Percentiles rank a stretch among this genome's conserved stretches.
phyloP scores from a whole-genome alignment of 2,888 invertebrate species.

The Metallyticus violacea region DNA sequence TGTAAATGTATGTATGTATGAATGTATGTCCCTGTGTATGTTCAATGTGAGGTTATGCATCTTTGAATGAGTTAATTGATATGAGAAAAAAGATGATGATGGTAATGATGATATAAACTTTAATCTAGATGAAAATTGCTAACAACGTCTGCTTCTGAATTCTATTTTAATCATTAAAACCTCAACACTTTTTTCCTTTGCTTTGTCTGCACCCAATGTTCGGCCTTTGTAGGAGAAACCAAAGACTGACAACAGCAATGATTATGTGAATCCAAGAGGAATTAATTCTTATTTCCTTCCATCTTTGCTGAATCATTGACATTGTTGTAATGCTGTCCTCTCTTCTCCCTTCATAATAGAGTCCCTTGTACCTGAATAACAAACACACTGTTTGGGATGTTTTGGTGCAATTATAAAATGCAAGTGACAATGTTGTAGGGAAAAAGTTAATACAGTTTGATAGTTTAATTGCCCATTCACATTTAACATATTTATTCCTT shows the following conservation, averaged over 20 bases:
- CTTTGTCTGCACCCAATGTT: conserved; percentile 9
- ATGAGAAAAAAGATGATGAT: background rate
- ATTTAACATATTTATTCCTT: background rate
- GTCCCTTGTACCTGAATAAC: conserved; percentile 16
- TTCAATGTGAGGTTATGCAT: no score
- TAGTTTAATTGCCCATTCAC: conserved; percentile 5
- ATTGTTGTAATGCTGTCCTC: background rate
- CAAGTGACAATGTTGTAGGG: background rate
- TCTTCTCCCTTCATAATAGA: conserved; percentile 16
- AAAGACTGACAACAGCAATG: conserved; percentile 26
- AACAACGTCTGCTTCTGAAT: background rate
- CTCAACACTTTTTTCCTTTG: background rate
- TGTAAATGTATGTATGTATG: no score
- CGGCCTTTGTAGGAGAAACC: conserved; percentile 28
- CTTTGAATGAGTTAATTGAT: no score
- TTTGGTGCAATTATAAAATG: background rate
- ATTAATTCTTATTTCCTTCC: conserved; percentile 7
- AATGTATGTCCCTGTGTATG: no score
- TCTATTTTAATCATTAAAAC: background rate
- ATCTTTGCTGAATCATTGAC: background rate
- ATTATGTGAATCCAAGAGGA: background rate
- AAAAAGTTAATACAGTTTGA: background rate
- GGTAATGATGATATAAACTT: background rate
- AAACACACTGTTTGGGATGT: background rate
- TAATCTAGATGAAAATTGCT: background rate